phyloP scores from a whole-genome alignment of 2,797 vertebrate genomes.

The Cheirogaleus major region DNA sequence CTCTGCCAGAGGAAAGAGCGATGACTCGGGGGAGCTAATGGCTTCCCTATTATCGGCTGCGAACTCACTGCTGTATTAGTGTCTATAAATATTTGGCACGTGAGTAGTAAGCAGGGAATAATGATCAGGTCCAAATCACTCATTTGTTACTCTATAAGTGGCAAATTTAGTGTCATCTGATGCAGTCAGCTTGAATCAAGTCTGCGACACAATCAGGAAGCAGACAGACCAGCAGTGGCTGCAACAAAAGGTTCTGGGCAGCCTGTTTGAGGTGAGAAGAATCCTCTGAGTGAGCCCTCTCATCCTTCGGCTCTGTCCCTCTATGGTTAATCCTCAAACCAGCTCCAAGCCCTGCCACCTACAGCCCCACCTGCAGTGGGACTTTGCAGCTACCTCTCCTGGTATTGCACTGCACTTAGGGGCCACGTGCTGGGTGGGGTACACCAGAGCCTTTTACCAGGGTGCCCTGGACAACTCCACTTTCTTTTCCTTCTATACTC shows the following conservation, averaged over 20 bases:
- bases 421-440: not conserved
- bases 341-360: not conserved
- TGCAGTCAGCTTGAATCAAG: not conserved
- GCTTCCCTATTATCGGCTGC: conserved; percentile 29
- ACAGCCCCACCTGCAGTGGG: not conserved
- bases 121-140: conserved; percentile 50
- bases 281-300: not conserved
- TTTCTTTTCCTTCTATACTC: not conserved
- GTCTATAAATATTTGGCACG: conserved; percentile 69
- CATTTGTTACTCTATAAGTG: conserved; percentile 54
- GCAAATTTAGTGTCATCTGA: not conserved
- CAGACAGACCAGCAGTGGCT: not conserved
- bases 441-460: not conserved
- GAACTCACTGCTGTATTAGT: not conserved
- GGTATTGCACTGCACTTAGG: not conserved
- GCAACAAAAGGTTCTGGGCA: not conserved
- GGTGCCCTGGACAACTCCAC: not conserved
- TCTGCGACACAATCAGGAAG: not conserved
- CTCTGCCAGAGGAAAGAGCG: not conserved
- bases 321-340: not conserved
- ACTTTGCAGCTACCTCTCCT: not conserved
- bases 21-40: not conserved
- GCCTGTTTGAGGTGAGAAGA: not conserved
- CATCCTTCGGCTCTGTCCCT: not conserved
- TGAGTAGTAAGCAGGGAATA: conserved; percentile 57